Evolutionary conservation across 1,140 invertebrate species (phyloP), one percentile per base, ranked within the genome.

Genomic region (Diorhabda elongata): DNA sequence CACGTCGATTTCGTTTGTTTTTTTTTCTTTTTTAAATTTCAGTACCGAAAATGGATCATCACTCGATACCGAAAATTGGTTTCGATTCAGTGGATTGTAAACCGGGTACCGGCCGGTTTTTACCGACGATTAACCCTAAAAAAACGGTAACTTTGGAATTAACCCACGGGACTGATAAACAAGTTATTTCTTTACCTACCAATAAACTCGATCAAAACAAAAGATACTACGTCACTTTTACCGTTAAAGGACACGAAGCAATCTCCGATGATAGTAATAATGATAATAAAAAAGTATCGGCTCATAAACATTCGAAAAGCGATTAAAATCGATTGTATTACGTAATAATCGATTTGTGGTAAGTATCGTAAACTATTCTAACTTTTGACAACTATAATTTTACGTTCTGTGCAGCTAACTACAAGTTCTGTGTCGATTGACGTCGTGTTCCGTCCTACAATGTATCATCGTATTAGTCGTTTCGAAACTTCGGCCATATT

Each of bases 211-310:
- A 95, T 79, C 91, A 90, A 77, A 93, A 92, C 76, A 96, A 94
- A 82, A 87, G 92, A 76, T 95, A 95, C 81, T 94, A 92, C 78
- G 92, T 96, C 61, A 94, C 92, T 26, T 94, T 96, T 76, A 94
- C 92, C 8, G 92, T 95, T 9, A 92, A 91, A 79, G 91, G 90
- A 45, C 73, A 77, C 45, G 76, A 74, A 3, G 61, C 67, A 42
- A 61, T 71, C 8, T 67, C 71, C 4, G 67, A 66, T 11, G 74
- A 75, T n/a, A 69, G 58, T 57, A 64, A 42, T 7, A 66, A 57
- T 44, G 42, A 56, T n/a, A 65, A 11, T 4, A 66, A 64, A 9
- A 75, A 75, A 44, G 70, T 71, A 56, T 9, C 26, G 3, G 66
- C 69, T n/a, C 78, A 79, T 64, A 75, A 72, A 74, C 79, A 81